Base-by-base conservation (phyloP, 2,888 invertebrate genomes). In the Drosophila paranaensis region DNA sequence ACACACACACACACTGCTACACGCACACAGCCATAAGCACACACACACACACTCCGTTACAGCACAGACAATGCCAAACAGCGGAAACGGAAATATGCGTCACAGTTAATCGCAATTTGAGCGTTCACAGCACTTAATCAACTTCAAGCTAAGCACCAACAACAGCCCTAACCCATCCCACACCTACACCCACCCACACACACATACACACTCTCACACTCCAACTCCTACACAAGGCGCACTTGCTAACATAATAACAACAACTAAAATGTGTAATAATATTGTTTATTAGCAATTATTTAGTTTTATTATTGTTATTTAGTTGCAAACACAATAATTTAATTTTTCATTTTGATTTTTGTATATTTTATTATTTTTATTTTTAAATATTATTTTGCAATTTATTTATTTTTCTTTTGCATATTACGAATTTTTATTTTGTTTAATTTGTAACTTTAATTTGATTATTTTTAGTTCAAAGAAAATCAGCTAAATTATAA, bases 11-110 rank as follows among this genome's bases (percentile, higher is more conserved):
- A 57, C 40, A 13, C 54, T 5, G 5, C 6, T 27, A 50, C 66
- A 76, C 46, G 53, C 40, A 57, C 25, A 46, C 62, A 63, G 27
- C 27, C 27, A 27, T 27, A 27, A 27, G 27, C 71, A 61, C 60
- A 56, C 33, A 61, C 65, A 48, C 65, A 30, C 42, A 46, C 33
- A 61, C 60, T 35, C 35, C 37, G 20, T 20, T 37, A 56, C 54
- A 30, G 60, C 72, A 65, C 74, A 60, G 33, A 40, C 66, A 74
- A 71, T 75, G 77, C 75, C 79, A 71, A 71, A 61, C 68, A 61
- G 73, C 80, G 86, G 88, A 87, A 88, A 88, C 88, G 89, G 88
- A 87, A 85, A 80, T 89, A 72, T 77, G 74, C 83, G 67, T 74
- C 79, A 79, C 68, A 72, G 63, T 68, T 77, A 81, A 79, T 73